These are phyloP conservation scores for Lordiphosa andalusiaca DNA, from an alignment of 2,888 invertebrate genomes.

Conservation along the genomic window DNA sequence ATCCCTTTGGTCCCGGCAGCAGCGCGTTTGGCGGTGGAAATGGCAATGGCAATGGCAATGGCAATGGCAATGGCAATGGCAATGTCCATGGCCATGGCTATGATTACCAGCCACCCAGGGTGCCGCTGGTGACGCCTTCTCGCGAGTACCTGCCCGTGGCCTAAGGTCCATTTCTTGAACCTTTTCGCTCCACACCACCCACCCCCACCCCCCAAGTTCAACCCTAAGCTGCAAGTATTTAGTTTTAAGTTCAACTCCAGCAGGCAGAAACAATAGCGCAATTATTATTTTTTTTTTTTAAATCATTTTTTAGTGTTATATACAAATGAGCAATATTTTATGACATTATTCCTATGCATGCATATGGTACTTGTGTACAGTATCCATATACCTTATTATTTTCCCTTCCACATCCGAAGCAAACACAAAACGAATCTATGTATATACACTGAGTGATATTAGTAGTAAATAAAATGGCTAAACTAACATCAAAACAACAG, in stretches of 20 bases:
- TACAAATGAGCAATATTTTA: conserved; percentile 36
- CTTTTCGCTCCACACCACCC: too few species aligned
- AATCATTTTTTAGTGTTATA: conserved; percentile 67
- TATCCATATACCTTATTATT: conserved; percentile 27
- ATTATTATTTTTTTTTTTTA: conserved; percentile 47
- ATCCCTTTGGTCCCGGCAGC: conserved; percentile 15
- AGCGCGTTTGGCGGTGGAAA: conserved; percentile 3
- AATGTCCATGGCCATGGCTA: conserved; percentile 54
- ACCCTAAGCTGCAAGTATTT: conserved; percentile 58
- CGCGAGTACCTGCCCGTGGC: conserved; percentile 69
- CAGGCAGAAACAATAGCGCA: conserved; percentile 42
- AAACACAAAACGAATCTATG: conserved; percentile 47
- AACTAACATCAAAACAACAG: conserved; percentile 38
- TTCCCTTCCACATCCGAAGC: conserved; percentile 5
- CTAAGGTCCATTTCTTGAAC: conserved; percentile 38
- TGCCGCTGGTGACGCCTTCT: conserved; percentile 47
- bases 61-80: conserved; percentile 4
- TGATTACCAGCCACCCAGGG: conserved; percentile 64
- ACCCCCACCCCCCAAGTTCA: conserved; percentile 1
- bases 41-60: conserved; percentile 6
- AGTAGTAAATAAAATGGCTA: conserved; percentile 73
- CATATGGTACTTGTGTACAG: conserved; percentile 28
- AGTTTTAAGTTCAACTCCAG: conserved; percentile 56
- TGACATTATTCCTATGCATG: conserved; percentile 15
- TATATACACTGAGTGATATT: conserved; percentile 75